Evolutionary conservation across 1,140 invertebrate genomes (phyloP).

Genomic region (Papilio polyxenes): DNA sequence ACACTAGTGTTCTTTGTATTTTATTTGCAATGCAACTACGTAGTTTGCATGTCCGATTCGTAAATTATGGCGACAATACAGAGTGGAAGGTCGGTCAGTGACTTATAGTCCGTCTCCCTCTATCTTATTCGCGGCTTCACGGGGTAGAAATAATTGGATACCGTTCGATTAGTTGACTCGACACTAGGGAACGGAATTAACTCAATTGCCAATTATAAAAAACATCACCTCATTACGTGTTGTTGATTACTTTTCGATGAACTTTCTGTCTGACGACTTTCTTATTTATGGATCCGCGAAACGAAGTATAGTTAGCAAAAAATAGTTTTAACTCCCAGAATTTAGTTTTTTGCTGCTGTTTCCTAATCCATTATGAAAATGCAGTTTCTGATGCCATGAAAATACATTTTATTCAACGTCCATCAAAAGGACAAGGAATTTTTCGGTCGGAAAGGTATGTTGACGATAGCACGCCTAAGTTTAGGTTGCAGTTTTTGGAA

Average conservation of each 20-base stretch:
- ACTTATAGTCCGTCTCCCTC: background rate
- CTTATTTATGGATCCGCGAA: background rate
- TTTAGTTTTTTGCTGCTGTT: no score
- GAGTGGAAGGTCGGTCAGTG: background rate
- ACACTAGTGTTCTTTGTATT: conserved; percentile 9
- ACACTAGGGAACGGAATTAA: background rate
- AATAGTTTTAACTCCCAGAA: no score
- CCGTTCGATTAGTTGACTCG: background rate
- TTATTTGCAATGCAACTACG: background rate
- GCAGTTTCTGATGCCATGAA: no score
- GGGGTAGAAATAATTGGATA: background rate
- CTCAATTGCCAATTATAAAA: background rate
- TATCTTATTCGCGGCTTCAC: background rate
- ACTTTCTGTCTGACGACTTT: background rate
- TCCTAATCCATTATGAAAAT: no score
- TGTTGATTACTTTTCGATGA: background rate
- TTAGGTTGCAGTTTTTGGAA: no score
- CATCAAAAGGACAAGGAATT: no score
- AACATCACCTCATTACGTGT: background rate
- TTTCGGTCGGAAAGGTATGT: no score
- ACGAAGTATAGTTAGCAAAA: background rate
- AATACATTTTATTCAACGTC: no score
- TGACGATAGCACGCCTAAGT: no score
- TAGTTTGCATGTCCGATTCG: conserved; percentile 1
- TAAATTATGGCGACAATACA: background rate